Percentiles rank a stretch among this genome's conserved stretches.
phyloP scores from a whole-genome alignment of 2,888 invertebrate species.

The Sminthurides aquaticus region DNA sequence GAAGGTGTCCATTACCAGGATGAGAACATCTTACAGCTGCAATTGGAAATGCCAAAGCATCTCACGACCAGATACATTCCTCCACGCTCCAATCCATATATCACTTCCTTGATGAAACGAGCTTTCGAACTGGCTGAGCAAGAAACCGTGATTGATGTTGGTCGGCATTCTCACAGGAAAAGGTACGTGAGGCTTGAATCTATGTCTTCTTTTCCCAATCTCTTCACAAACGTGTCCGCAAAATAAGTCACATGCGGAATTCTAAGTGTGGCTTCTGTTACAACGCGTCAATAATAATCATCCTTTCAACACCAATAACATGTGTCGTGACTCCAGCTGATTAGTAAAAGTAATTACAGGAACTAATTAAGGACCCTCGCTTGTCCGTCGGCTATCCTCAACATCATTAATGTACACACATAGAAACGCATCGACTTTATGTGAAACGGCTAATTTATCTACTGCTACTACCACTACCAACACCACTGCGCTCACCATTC shows the following conservation, averaged over 20 bases:
- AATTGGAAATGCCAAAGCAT: slow-evolving; percentile 33
- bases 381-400: too few relatives aligned
- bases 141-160: slow-evolving; percentile 37
- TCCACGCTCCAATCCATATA: slow-evolving; percentile 36
- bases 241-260: background rate
- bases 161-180: slow-evolving; percentile 21
- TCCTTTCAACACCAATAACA: background rate
- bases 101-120: slow-evolving; percentile 35
- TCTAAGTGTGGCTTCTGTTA: background rate
- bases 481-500: too few relatives aligned
- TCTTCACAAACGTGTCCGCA: background rate
- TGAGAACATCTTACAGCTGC: slow-evolving; percentile 40
- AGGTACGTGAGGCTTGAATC: slow-evolving; percentile 15
- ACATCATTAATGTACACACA: too few relatives aligned
- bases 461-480: too few relatives aligned
- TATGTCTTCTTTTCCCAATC: background rate
- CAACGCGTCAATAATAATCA: background rate
- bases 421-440: too few relatives aligned
- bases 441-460: too few relatives aligned
- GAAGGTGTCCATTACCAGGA: slow-evolving; percentile 40
- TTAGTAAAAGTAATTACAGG: slow-evolving; percentile 2
- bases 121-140: slow-evolving; percentile 39
- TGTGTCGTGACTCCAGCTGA: background rate
- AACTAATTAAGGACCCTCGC: background rate
- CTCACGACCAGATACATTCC: slow-evolving; percentile 35